Evolutionary conservation across 2,888 invertebrate genomes (phyloP), one percentile per base, ranked within the genome.

Genomic region (Tenthredo distinguenda): DNA sequence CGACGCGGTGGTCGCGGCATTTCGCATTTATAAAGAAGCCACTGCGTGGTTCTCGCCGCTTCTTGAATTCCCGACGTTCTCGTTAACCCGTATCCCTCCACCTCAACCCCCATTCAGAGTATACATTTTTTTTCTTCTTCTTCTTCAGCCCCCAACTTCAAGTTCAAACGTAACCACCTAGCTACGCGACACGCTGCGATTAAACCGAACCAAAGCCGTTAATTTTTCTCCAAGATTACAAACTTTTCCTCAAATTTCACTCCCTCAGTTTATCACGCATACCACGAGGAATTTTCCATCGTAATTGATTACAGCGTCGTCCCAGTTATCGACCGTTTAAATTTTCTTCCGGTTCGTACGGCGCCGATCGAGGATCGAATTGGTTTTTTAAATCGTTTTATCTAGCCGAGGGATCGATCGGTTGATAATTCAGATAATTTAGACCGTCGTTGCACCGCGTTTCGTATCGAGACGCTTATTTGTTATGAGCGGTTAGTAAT

Each of bases 51-150:
- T 77, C 50, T 43, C 21, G 12, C 50, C 50, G 55, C 31, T 55
- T 50, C 77, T 77, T 77, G 77, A 40, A 77, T 77, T 77, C 77
- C 26, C 74, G 43, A 43, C 74, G 43, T 34, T 26, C 77, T 77
- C 77, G 77, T 77, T 77, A 77, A 77, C 40, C 26, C 74, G 18
- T 68, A 62, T 62, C 68, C 68, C 31, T 68, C 5, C 68, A 10
- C 47, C 47, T 47, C 15, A 12, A 47, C 47, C 47, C 47, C 7
- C 47, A 47, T 47, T 18, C 10, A 55, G 4, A 68, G 12, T 68
- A 6, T 7, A 18, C 15, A 6, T 68, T 12, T 68, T 68, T n/a
- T 55, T n/a, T n/a, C 6, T 55, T n/a, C 55, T n/a, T n/a, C 50
- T 34, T n/a, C 15, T 71, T 71, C 34, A 71, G 40, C 71, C 18